Evolutionary conservation across 1,140 invertebrate genomes (phyloP), one percentile per base, ranked within the genome.

Genomic region (Oedothorax gibbosus): DNA sequence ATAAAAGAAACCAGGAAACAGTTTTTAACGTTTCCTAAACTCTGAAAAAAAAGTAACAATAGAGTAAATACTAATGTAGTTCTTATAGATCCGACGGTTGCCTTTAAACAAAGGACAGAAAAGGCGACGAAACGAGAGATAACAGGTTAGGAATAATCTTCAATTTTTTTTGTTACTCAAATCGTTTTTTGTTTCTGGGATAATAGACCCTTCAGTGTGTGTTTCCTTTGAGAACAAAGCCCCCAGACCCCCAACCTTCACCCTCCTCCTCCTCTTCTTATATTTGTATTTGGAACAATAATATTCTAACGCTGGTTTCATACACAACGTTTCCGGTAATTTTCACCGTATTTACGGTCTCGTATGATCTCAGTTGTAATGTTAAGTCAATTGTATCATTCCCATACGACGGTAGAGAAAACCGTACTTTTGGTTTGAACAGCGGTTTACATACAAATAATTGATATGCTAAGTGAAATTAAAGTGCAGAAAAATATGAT

Each of bases 21-120:
- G 81, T 83, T 83, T 83, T 83, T 83, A 83, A 83, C 81, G 66
- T 75, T 75, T 53, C 65, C 79, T 82, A 75, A 83, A 75, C 81
- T 66, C 18, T 80, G 78, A 21, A 10, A 18, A 56, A 66, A 50
- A 12, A 12, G 56, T 83, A 71, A 83, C 81, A 83, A 83, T 83
- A 75, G 81, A 18, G 81, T 83, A 83, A 83, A 83, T 83, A 83
- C 81, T 83, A 83, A 83, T 83, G 81, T 75, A 64, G 81, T 73
- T 83, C 57, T 73, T 75, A 83, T 83, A 75, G 81, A 83, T 83
- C 60, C 57, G 12, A 11, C n/a, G 56, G 62, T 35, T 72, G 65
- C 56, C 54, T 66, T 83, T 73, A 66, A 83, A 83, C 69, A 72
- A 83, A 66, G 64, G 79, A 54, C 66, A 49, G 79, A 72, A 71